Conservation (phyloP, 2,888 invertebrate genomes). For the Acanthosepion lycidas region DNA sequence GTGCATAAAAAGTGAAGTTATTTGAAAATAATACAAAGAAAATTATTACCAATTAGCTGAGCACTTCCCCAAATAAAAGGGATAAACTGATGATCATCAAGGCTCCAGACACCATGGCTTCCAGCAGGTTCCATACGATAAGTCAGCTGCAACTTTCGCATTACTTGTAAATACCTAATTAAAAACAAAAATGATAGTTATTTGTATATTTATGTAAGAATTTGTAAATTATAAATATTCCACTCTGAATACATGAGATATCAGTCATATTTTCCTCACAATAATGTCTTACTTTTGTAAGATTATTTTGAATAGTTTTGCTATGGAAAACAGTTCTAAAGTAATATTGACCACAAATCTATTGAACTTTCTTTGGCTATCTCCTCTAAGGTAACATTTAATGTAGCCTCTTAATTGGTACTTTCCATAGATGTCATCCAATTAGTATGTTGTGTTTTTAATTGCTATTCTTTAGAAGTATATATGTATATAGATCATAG, state of each 20-base stretch:
- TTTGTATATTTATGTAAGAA: too few species aligned
- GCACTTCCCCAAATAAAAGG: slow-evolving; percentile 99
- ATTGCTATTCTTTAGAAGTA: too few species aligned
- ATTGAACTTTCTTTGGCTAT: too few species aligned
- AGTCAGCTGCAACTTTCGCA: slow-evolving; percentile 87
- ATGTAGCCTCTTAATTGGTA: too few species aligned
- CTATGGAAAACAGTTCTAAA: too few species aligned
- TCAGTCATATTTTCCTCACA: neutral
- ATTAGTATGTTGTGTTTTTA: too few species aligned
- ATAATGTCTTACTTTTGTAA: neutral
- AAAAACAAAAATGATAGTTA: neutral
- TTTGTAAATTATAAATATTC: neutral
- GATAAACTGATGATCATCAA: slow-evolving; percentile 98
- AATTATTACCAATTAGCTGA: slow-evolving; percentile 88
- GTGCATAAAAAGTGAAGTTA: too few species aligned
- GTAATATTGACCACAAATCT: too few species aligned
- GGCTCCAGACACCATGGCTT: slow-evolving; percentile 98
- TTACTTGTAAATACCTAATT: slow-evolving; percentile 86
- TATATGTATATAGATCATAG: too few species aligned
- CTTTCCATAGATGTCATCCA: too few species aligned
- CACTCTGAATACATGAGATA: neutral
- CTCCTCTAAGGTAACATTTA: too few species aligned
- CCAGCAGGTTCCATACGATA: slow-evolving; percentile 99
- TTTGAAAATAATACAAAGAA: neutral
- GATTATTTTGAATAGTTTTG: neutral